These are phyloP conservation scores for Sebastes paucispinis DNA, from an alignment of 2,797 vertebrate species.

Conservation along the genomic window DNA sequence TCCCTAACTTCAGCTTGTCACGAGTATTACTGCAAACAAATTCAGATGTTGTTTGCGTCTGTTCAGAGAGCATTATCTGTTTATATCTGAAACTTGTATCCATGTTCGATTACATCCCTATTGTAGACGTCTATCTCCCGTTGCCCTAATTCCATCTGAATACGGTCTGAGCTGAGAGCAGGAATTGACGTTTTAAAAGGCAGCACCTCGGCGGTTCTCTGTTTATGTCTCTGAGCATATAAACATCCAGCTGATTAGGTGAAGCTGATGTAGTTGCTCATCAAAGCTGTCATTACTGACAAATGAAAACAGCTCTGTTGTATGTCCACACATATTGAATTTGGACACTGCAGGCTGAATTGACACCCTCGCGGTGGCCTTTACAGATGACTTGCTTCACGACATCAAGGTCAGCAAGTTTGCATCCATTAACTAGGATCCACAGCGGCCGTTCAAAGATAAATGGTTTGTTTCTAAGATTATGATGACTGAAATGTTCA, in stretches of 20 bases:
- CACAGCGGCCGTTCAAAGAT: constrained; percentile 4
- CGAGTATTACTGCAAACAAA: background rate
- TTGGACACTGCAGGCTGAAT: constrained; percentile 6
- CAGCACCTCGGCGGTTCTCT: background rate
- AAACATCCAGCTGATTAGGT: constrained; percentile 11
- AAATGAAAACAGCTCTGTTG: constrained; percentile 23
- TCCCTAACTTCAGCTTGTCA: too few relatives aligned
- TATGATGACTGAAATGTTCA: constrained; percentile 25
- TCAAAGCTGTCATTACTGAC: constrained; percentile 43
- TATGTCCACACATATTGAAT: constrained; percentile 20
- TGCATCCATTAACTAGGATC: constrained; percentile 35
- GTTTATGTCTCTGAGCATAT: constrained; percentile 17
- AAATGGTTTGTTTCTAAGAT: constrained; percentile 32
- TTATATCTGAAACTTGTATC: background rate
- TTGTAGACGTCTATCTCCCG: background rate
- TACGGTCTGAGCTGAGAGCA: background rate
- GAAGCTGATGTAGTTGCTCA: constrained; percentile 28
- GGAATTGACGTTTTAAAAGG: background rate
- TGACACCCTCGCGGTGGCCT: constrained; percentile 8
- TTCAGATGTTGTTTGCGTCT: background rate
- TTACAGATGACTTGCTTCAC: constrained; percentile 48
- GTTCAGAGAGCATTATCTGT: background rate
- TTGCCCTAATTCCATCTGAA: background rate
- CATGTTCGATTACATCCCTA: background rate
- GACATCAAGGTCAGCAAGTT: constrained; percentile 47